A percentile compares a stretch with the other conserved stretches of the same genome.
Conservation (phyloP, 2,113 vertebrate genomes). For the Saguinus imperator region DNA sequence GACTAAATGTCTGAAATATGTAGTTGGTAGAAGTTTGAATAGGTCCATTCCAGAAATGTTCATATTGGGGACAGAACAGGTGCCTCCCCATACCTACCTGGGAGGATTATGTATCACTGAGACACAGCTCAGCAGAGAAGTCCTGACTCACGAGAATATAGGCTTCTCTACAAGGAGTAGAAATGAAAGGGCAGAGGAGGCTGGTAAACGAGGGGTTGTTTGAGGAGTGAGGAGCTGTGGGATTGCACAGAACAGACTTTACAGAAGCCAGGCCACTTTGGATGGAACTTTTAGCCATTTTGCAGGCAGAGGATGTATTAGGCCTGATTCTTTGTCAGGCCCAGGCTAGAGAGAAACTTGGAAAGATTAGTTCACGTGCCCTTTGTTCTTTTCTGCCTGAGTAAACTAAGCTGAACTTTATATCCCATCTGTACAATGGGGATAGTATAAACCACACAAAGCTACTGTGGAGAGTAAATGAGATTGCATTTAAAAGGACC, state of each 20-base stretch:
- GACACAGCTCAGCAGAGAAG: neutral
- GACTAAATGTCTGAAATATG: neutral
- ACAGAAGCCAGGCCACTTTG: neutral
- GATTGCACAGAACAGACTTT: neutral
- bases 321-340: neutral
- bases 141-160: neutral
- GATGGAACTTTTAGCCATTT: neutral
- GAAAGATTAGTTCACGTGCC: neutral
- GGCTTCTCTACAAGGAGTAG: neutral
- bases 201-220: neutral
- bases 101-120: no score
- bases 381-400: neutral
- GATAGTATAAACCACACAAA: neutral
- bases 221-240: neutral
- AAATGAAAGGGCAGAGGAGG: no score
- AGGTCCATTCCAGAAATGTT: neutral
- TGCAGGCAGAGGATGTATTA: neutral
- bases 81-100: neutral
- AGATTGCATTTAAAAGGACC: neutral
- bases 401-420: neutral
- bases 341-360: neutral
- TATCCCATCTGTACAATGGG: neutral
- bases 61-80: neutral
- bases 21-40: neutral
- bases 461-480: no score